These are phyloP conservation scores for Cydia fagiglandana DNA, from an alignment of 1,140 invertebrate genomes.

Conservation along the genomic window DNA sequence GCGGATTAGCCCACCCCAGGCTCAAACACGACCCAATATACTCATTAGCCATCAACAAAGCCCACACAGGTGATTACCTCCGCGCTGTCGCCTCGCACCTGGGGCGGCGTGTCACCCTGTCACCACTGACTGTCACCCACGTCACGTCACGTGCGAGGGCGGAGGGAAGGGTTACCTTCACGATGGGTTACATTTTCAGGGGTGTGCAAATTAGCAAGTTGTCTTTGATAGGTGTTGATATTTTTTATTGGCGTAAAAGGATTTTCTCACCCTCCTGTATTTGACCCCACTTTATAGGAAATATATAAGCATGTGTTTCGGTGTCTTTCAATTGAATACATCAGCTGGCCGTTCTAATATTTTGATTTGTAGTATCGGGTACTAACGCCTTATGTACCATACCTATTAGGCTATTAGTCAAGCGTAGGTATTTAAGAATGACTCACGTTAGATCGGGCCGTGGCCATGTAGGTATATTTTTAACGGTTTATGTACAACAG, in stretches of 20 bases:
- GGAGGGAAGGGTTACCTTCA: background rate
- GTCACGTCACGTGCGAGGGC: background rate
- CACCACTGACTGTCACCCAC: background rate
- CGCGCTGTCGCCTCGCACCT: slow-evolving; percentile 11
- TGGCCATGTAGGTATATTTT: too few relatives aligned
- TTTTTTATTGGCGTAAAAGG: background rate
- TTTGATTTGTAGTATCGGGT: too few relatives aligned
- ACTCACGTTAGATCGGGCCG: too few relatives aligned
- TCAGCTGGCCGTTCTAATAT: too few relatives aligned
- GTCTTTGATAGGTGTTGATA: background rate
- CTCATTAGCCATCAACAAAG: background rate
- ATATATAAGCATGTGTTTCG: too few relatives aligned
- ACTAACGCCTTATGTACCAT: too few relatives aligned
- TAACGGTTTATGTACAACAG: too few relatives aligned
- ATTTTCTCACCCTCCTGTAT: background rate
- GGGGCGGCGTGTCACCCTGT: background rate
- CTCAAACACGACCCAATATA: background rate
- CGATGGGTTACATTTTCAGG: background rate
- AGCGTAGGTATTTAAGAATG: too few relatives aligned
- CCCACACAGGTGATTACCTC: slow-evolving; percentile 11
- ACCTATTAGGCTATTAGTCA: too few relatives aligned
- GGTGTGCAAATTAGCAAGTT: slow-evolving; percentile 5
- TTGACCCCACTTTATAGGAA: too few relatives aligned
- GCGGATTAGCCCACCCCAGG: background rate
- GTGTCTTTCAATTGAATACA: too few relatives aligned